phyloP scores from a whole-genome alignment of 2,113 vertebrate species.

The Mesoclemmys tuberculata region DNA sequence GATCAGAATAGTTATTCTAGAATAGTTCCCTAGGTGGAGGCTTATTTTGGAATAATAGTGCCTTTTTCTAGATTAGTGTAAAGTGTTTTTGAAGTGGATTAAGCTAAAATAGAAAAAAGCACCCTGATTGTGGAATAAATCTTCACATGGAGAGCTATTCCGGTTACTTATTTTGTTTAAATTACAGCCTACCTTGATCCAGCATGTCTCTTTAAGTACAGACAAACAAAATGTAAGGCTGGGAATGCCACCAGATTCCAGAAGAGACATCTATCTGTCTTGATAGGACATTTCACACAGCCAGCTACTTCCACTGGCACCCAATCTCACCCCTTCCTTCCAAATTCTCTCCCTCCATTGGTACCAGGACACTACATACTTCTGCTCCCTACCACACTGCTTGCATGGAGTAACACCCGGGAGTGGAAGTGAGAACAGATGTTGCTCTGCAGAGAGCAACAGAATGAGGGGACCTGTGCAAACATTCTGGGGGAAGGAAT shows the following conservation, averaged over 20 bases:
- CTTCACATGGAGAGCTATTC: slow-evolving; percentile 38
- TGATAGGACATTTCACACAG: background rate
- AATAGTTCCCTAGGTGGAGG: background rate
- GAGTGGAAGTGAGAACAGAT: background rate
- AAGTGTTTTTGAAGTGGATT: background rate
- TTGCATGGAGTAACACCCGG: background rate
- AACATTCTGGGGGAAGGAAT: background rate
- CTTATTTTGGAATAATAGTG: background rate
- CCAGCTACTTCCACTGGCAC: background rate
- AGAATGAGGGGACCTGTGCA: background rate
- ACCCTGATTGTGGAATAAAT: background rate
- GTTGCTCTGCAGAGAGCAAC: background rate
- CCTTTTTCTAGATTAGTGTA: background rate
- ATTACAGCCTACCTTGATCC: slow-evolving; percentile 45
- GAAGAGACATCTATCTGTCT: background rate
- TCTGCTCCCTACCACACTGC: background rate
- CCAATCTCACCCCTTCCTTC: background rate
- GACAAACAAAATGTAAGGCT: slow-evolving; percentile 24
- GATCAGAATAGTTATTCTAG: background rate
- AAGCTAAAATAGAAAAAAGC: background rate
- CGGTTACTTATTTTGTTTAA: background rate
- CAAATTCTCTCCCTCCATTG: background rate
- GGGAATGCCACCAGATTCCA: slow-evolving; percentile 46
- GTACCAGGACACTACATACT: background rate
- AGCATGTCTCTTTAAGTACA: slow-evolving; percentile 55